These are phyloP conservation scores for Phrixothrix hirtus DNA, from an alignment of 2,888 invertebrate genomes.

Conservation along the genomic window DNA sequence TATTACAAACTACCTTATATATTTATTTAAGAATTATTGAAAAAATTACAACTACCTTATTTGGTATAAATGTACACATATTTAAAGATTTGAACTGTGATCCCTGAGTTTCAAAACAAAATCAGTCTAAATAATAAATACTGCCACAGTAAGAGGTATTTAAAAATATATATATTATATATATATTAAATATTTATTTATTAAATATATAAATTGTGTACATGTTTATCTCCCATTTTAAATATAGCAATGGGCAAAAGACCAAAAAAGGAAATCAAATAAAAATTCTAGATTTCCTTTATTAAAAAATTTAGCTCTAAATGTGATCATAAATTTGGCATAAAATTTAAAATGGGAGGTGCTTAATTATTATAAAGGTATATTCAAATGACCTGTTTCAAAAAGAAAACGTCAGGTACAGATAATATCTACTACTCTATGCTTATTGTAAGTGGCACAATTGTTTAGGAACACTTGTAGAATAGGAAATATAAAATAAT, in stretches of 20 bases:
- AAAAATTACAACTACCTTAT: conserved; percentile 42
- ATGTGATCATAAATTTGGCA: no score
- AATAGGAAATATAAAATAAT: conserved; percentile 36
- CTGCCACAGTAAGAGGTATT: no score
- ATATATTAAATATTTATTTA: no score
- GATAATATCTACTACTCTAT: conserved; percentile 25
- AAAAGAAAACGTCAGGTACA: conserved; percentile 44
- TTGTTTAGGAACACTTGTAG: conserved; percentile 42
- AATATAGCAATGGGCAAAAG: no score
- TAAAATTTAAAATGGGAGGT: no score
- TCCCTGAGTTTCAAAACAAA: conserved; percentile 48
- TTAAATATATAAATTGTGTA: no score
- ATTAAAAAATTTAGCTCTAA: no score
- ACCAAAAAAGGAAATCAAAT: no score
- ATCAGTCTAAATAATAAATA: conserved; percentile 46
- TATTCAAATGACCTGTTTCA: conserved; percentile 18
- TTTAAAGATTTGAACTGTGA: conserved; percentile 40
- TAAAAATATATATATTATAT: no score
- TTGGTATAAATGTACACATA: conserved; percentile 40
- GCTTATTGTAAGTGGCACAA: conserved; percentile 42
- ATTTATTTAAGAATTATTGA: conserved; percentile 40
- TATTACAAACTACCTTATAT: conserved; percentile 42
- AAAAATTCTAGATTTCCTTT: no score
- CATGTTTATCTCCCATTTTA: no score
- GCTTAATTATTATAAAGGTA: no score